phyloP scores from a whole-genome alignment of 2,888 invertebrate species.

The Eurytoma adleriae region DNA sequence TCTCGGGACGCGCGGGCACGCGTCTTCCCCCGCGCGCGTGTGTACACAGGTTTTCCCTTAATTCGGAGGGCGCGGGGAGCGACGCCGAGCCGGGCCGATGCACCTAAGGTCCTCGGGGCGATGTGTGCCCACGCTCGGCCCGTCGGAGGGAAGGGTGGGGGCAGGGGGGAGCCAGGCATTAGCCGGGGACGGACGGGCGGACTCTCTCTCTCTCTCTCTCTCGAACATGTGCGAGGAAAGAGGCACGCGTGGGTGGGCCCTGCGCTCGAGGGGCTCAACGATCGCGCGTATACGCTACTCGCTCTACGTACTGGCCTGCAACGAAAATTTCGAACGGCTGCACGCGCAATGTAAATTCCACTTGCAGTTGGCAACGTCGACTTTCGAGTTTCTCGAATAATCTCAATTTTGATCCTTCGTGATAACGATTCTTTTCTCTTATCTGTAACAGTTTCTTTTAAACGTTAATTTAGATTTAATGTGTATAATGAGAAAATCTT shows the following conservation, averaged over 20 bases:
- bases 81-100: background rate
- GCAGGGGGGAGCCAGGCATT: slow-evolving; percentile 16
- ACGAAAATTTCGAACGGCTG: slow-evolving; percentile 8
- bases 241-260: slow-evolving; percentile 25
- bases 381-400: no score
- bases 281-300: no score
- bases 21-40: slow-evolving; percentile 1
- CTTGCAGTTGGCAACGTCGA: no score
- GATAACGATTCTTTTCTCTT: no score
- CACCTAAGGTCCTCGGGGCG: slow-evolving; percentile 41
- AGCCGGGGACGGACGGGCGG: slow-evolving; percentile 6
- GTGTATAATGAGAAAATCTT: no score
- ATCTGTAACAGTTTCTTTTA: no score
- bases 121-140: background rate
- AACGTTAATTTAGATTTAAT: no score
- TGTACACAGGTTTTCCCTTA: slow-evolving; percentile 43
- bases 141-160: no score
- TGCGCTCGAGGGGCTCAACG: slow-evolving; percentile 15
- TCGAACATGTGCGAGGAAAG: slow-evolving; percentile 10
- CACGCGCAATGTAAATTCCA: no score
- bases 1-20: background rate
- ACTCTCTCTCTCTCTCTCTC: no score
- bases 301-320: background rate
- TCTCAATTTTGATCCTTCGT: no score
- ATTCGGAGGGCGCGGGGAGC: slow-evolving; percentile 37